Conservation (phyloP, 2,797 vertebrate genomes). For the Clarias fuscus region DNA sequence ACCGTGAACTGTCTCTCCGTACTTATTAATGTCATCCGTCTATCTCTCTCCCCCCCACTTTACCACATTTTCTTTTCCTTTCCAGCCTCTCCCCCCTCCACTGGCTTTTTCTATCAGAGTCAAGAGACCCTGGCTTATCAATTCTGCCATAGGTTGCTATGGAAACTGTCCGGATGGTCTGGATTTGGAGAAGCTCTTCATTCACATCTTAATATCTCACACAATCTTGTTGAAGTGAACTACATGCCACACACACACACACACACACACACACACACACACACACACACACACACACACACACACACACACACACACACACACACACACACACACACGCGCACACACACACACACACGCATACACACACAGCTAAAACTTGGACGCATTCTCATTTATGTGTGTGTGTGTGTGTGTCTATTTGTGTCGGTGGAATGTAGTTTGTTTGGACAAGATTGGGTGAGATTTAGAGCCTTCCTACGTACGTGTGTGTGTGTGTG, state of each 20-base stretch:
- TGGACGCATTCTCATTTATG: neutral
- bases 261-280: conserved; percentile 21
- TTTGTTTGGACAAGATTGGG: too few relatives aligned
- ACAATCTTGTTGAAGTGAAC: conserved; percentile 64
- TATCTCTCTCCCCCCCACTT: conserved; percentile 49
- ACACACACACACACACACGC: conserved; percentile 27
- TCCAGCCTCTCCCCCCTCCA: conserved; percentile 23
- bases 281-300: conserved; percentile 30
- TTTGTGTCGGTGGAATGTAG: neutral
- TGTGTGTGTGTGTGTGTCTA: too few relatives aligned
- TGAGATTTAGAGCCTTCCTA: neutral
- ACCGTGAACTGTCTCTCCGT: conserved; percentile 25
- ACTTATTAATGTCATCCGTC: conserved; percentile 60
- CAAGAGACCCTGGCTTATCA: conserved; percentile 70
- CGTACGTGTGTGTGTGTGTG: neutral
- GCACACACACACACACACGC: neutral
- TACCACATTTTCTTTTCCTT: conserved; percentile 35
- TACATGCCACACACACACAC: conserved; percentile 46
- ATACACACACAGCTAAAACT: conserved; percentile 23
- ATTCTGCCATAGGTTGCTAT: conserved; percentile 71
- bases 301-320: conserved; percentile 34
- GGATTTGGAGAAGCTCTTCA: conserved; percentile 49
- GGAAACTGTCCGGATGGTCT: conserved; percentile 66
- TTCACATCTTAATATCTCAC: conserved; percentile 67
- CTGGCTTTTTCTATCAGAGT: conserved; percentile 58